Percentiles rank a stretch among this genome's conserved stretches.
Evolutionary conservation across 2,797 vertebrate genomes (phyloP).

Genomic region (Tapirus indicus): DNA sequence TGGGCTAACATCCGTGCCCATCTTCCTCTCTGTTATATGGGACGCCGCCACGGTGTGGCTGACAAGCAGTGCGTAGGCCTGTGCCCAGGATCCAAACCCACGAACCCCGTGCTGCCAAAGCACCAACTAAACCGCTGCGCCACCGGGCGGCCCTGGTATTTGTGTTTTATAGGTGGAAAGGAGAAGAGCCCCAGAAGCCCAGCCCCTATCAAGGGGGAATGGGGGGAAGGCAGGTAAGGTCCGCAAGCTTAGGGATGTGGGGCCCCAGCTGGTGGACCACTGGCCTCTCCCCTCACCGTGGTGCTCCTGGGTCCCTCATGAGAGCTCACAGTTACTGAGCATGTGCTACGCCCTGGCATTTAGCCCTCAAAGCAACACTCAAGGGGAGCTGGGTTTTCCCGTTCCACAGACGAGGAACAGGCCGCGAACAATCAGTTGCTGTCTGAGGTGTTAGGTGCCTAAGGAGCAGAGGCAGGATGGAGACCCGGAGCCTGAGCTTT

Average conservation of each 20-base stretch:
- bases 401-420: neutral
- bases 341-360: accelerated
- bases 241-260: accelerated
- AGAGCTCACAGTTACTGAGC: neutral
- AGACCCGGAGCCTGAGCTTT: neutral
- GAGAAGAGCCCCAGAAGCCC: neutral
- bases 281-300: neutral
- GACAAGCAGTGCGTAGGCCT: too few species aligned
- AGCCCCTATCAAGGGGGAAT: neutral
- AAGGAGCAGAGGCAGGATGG: neutral
- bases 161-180: neutral
- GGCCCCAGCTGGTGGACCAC: neutral
- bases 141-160: too few species aligned
- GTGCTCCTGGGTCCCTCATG: neutral
- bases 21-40: too few species aligned
- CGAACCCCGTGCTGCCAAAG: too few species aligned
- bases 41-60: too few species aligned
- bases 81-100: too few species aligned
- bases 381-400: neutral
- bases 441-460: neutral
- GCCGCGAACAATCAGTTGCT: neutral
- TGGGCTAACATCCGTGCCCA: too few species aligned
- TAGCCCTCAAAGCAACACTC: neutral
- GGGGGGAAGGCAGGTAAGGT: neutral
- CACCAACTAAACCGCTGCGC: too few species aligned